Evolutionary conservation across 2,888 invertebrate genomes (phyloP), one percentile per base, ranked within the genome.

Genomic region (Acanthosepion lycidas): DNA sequence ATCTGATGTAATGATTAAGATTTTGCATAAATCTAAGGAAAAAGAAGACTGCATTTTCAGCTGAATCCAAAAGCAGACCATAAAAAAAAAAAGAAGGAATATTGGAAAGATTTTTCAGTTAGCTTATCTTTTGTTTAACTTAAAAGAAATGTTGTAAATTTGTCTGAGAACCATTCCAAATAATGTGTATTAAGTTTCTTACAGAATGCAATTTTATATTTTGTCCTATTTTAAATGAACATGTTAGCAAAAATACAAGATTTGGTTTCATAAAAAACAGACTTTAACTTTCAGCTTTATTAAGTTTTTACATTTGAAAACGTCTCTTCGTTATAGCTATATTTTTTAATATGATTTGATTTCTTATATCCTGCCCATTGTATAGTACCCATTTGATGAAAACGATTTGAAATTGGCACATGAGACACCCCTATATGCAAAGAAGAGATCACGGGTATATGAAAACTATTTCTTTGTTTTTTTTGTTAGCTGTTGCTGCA

Each of bases 381-480:
- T 92, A 92, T 96, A 97, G 97, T 96, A 96, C 94, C 97, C 97
- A 91, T 97, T 97, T 96, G 97, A 97, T 95, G 97, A 97, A 95
- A 95, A 95, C 78, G 97, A 97, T 93, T 95, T 97, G 93, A 95
- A 95, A 95, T 95, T 95, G 94, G 97, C 97, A n/a, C 95, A 96
- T 95, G 96, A 95, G 94, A 97, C 97, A 59, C 97, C 97, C 92
- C 96, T 96, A 26, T 96, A 97, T 95, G 96, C 96, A 94, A 96
- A 96, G 96, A 97, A 96, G 95, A 95, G 95, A 91, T 94, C 95
- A 42, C 95, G 96, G 96, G 96, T 96, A 96, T 96, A 91, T 78
- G 53, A 33, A 33, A 48, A 64, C 33, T 48, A 55, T 33, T 92
- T 48, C 20, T 12, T 28, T 28, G 42, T 78, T 78, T 28, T 78